Evolutionary conservation across 2,113 vertebrate genomes (phyloP).

Genomic region (Myrmecobius fasciatus): DNA sequence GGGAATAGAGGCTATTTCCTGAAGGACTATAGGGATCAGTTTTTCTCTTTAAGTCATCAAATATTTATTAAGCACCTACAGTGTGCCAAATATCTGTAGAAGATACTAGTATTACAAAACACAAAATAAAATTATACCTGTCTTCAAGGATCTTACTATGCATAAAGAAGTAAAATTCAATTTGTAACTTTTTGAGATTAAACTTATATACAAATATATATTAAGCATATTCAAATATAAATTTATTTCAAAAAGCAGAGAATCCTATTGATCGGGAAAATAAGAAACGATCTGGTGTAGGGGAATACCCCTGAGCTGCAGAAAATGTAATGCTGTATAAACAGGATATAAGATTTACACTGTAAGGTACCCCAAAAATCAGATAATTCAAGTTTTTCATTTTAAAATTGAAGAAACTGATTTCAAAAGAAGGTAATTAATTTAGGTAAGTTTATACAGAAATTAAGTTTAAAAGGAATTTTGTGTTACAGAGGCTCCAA

Average conservation of each 20-base stretch:
- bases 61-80: not conserved
- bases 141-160: not conserved
- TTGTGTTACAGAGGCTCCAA: not conserved
- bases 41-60: not conserved
- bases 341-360: not conserved
- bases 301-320: not conserved
- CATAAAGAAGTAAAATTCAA: not conserved
- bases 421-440: not conserved
- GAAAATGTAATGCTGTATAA: not conserved
- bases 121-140: not conserved
- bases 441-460: not conserved
- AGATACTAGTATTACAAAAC: not conserved
- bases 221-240: not conserved
- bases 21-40: not conserved
- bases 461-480: not conserved
- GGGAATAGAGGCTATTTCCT: not conserved
- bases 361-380: not conserved
- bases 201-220: not conserved
- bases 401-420: not conserved
- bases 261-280: not conserved
- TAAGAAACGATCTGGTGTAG: not conserved
- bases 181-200: not conserved
- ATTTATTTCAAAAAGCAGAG: not conserved
- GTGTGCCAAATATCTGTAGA: not conserved
- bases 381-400: not conserved